phyloP scores from a whole-genome alignment of 1,140 invertebrate genomes.

The Drosophila cardini region DNA sequence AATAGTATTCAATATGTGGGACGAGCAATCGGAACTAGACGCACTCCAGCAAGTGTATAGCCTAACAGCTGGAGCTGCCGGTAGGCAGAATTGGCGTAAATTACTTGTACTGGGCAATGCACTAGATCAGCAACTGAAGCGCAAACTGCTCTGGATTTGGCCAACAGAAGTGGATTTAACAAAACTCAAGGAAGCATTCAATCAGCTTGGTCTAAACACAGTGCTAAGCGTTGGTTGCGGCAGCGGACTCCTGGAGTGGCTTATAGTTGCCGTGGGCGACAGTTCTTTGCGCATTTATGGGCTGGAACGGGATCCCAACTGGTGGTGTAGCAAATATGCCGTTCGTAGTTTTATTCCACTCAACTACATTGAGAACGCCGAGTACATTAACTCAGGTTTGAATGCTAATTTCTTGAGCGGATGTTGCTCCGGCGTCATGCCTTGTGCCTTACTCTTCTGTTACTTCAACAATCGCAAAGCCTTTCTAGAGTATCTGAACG shows the following conservation, averaged over 20 bases:
- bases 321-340: slow-evolving; percentile 88
- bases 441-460: slow-evolving; percentile 89
- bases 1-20: slow-evolving; percentile 64
- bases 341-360: slow-evolving; percentile 86
- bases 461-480: slow-evolving; percentile 90
- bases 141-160: slow-evolving; percentile 87
- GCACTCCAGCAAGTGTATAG: slow-evolving; percentile 60
- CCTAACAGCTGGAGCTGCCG: slow-evolving; percentile 42
- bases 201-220: slow-evolving; percentile 28
- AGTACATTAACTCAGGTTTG: slow-evolving; percentile 28
- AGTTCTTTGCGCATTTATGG: slow-evolving; percentile 85
- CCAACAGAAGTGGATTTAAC: slow-evolving; percentile 85
- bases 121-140: slow-evolving; percentile 60
- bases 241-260: slow-evolving; percentile 76
- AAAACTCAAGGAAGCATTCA: slow-evolving; percentile 58
- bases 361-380: slow-evolving; percentile 78
- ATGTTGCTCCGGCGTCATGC: slow-evolving; percentile 53
- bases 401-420: slow-evolving; percentile 69
- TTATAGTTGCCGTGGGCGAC: slow-evolving; percentile 44
- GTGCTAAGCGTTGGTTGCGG: slow-evolving; percentile 77
- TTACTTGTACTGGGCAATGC: slow-evolving; percentile 55
- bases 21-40: slow-evolving; percentile 54
- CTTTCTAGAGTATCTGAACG: slow-evolving; percentile 88
- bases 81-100: slow-evolving; percentile 58
- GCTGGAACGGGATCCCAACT: slow-evolving; percentile 87